Evolutionary conservation across 2,113 vertebrate genomes (phyloP).

Genomic region (human): DNA sequence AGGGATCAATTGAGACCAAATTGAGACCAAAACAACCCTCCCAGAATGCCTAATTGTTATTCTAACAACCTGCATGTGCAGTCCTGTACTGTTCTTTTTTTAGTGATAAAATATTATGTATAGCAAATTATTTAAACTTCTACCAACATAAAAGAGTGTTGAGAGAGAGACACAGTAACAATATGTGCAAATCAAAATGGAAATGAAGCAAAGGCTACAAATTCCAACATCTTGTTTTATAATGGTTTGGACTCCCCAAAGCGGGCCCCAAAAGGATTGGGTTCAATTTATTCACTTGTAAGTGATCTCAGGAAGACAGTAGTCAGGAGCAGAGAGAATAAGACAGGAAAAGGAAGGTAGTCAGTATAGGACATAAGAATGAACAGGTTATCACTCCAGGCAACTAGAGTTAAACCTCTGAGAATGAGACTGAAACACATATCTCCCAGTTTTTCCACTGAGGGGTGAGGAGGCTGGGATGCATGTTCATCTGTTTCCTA

Average conservation of each 20-base stretch:
- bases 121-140: slow-evolving; percentile 29
- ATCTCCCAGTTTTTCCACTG: background rate
- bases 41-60: background rate
- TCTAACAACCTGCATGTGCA: background rate
- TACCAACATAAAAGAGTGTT: background rate
- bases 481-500: background rate
- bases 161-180: background rate
- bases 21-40: background rate
- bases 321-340: background rate
- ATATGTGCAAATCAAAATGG: background rate
- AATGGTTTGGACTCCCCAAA: background rate
- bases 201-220: background rate
- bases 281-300: background rate
- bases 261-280: background rate
- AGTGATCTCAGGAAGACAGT: background rate
- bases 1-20: background rate
- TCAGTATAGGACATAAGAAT: background rate
- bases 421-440: background rate
- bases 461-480: background rate
- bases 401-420: background rate
- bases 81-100: background rate
- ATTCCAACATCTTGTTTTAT: background rate
- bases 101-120: slow-evolving; percentile 33
- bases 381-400: background rate
- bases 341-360: background rate